Percentiles rank a stretch among this genome's conserved stretches.
phyloP scores from a whole-genome alignment of 2,888 invertebrate species.

The Drosophila neonasuta region DNA sequence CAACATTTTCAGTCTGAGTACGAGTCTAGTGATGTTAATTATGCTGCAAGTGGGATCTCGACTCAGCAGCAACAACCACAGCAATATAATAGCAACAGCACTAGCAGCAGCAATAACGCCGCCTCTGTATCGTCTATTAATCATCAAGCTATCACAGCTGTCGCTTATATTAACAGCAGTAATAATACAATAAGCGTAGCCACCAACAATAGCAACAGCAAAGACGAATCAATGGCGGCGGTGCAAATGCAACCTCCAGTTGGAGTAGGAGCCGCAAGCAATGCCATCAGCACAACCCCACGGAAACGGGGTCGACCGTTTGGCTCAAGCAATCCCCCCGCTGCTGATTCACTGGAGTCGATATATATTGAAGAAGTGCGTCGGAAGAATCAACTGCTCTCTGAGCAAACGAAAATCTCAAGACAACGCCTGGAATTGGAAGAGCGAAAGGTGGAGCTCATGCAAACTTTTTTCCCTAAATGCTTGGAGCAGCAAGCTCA shows the following conservation, averaged over 20 bases:
- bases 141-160: slow-evolving; percentile 70
- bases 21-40: slow-evolving; percentile 31
- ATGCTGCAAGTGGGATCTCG: slow-evolving; percentile 16
- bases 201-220: slow-evolving; percentile 54
- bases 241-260: slow-evolving; percentile 55
- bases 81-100: slow-evolving; percentile 23
- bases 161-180: slow-evolving; percentile 69
- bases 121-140: slow-evolving; percentile 48
- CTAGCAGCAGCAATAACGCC: slow-evolving; percentile 27
- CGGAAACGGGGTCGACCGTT: slow-evolving; percentile 68
- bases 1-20: slow-evolving; percentile 47
- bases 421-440: slow-evolving; percentile 74
- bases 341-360: slow-evolving; percentile 65
- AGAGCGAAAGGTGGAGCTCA: slow-evolving; percentile 72
- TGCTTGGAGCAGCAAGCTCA: slow-evolving; percentile 73
- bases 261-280: slow-evolving; percentile 13
- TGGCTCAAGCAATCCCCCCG: slow-evolving; percentile 56
- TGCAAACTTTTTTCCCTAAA: slow-evolving; percentile 78
- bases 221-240: slow-evolving; percentile 24
- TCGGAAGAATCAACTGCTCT: slow-evolving; percentile 72
- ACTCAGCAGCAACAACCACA: slow-evolving; percentile 22
- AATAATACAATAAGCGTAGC: slow-evolving; percentile 68
- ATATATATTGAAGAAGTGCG: slow-evolving; percentile 74
- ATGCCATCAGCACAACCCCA: slow-evolving; percentile 48
- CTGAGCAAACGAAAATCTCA: slow-evolving; percentile 75